Conservation (phyloP, 2,888 invertebrate genomes). For the Steinernema hermaphroditum region DNA sequence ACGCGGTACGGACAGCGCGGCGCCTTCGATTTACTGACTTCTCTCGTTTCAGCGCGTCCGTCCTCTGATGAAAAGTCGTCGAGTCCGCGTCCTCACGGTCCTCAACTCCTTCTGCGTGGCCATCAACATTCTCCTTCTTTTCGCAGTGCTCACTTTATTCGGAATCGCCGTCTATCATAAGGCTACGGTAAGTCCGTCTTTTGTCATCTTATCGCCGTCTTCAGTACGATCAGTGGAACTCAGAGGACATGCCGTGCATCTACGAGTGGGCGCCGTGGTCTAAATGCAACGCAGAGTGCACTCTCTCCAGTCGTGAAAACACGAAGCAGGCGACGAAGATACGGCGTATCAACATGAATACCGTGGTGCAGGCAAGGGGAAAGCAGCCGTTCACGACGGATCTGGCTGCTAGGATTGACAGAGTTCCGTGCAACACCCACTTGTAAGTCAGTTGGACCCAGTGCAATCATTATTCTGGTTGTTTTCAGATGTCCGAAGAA, state of each 20-base stretch:
- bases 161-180: too few relatives aligned
- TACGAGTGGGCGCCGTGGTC: slow-evolving; percentile 1
- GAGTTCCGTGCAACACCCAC: neutral
- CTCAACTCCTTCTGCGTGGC: too few relatives aligned
- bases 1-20: too few relatives aligned
- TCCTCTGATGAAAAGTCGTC: too few relatives aligned
- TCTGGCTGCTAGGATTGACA: neutral
- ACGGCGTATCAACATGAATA: neutral
- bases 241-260: slow-evolving; percentile 15
- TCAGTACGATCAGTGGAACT: neutral
- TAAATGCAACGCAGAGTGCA: neutral
- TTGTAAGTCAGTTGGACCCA: neutral
- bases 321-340: neutral
- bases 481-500: neutral
- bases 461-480: neutral
- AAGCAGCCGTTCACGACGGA: neutral
- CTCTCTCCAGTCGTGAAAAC: neutral
- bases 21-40: too few relatives aligned
- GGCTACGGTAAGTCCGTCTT: too few relatives aligned
- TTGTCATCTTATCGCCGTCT: neutral
- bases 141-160: too few relatives aligned
- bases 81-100: too few relatives aligned
- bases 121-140: too few relatives aligned
- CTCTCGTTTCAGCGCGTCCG: too few relatives aligned
- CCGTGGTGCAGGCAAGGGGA: neutral